These are phyloP conservation scores for Odocoileus virginianus DNA, from an alignment of 2,113 vertebrate species.

Conservation along the genomic window DNA sequence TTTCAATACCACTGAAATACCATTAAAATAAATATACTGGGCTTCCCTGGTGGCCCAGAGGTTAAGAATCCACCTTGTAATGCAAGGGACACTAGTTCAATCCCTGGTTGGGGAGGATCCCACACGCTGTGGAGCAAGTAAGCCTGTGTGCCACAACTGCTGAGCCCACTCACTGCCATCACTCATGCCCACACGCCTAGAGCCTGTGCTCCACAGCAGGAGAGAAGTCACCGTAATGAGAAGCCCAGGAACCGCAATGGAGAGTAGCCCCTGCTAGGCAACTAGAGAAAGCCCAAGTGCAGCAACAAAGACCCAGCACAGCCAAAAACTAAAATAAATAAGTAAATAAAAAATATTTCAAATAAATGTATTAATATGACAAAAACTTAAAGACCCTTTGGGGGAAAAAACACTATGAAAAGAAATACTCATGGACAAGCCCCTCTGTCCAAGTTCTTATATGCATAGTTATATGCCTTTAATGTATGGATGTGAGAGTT, in stretches of 20 bases:
- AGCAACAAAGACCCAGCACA: background rate
- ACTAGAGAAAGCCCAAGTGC: background rate
- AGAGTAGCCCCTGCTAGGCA: background rate
- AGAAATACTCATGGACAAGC: background rate
- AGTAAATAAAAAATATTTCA: background rate
- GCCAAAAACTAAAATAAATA: background rate
- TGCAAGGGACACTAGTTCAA: background rate
- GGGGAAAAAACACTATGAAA: background rate
- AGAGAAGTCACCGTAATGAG: background rate
- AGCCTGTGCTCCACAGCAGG: background rate
- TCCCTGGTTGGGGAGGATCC: background rate
- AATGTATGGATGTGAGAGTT: background rate
- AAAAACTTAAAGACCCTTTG: background rate
- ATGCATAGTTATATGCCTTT: background rate
- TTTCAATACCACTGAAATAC: background rate
- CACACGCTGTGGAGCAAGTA: background rate
- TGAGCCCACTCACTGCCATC: background rate
- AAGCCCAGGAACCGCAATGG: background rate
- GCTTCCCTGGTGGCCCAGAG: background rate
- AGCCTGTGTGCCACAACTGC: background rate
- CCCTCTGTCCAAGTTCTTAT: background rate
- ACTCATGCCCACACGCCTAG: background rate
- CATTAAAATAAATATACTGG: conserved; percentile 1
- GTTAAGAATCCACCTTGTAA: background rate
- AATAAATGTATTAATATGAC: background rate